Percentiles rank a stretch among this genome's conserved stretches.
These are phyloP conservation scores for Eurystomus gularis DNA, from an alignment of 2,113 vertebrate species.

Conservation along the genomic window DNA sequence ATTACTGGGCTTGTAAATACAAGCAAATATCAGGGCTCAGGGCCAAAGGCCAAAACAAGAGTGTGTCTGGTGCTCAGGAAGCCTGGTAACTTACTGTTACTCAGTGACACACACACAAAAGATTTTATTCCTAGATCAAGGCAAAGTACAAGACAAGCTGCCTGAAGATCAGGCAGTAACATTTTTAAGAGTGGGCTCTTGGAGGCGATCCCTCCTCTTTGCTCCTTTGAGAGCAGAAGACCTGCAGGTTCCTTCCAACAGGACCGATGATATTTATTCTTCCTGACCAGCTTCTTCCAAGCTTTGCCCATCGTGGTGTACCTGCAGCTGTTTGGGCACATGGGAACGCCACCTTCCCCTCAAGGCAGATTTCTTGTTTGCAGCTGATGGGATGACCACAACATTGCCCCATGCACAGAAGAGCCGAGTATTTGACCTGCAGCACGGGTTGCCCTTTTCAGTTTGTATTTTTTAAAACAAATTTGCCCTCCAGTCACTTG, in stretches of 20 bases:
- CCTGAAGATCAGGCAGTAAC: neutral
- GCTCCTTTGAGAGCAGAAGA: neutral
- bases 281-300: neutral
- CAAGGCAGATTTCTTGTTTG: neutral
- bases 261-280: neutral
- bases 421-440: neutral
- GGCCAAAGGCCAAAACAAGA: conserved; percentile 51
- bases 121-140: neutral
- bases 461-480: neutral
- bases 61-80: neutral
- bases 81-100: neutral
- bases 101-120: neutral
- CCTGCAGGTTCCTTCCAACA: neutral
- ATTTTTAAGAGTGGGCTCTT: neutral
- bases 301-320: neutral
- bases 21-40: conserved; percentile 23
- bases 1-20: conserved; percentile 69
- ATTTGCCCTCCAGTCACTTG: neutral
- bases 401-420: fast-evolving
- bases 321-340: neutral
- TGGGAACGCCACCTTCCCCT: neutral
- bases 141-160: neutral
- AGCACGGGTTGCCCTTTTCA: neutral
- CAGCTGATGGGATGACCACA: neutral
- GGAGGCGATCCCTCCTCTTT: neutral